Conservation (phyloP, 2,888 invertebrate genomes). For the Brachynemurus nebulosus region DNA sequence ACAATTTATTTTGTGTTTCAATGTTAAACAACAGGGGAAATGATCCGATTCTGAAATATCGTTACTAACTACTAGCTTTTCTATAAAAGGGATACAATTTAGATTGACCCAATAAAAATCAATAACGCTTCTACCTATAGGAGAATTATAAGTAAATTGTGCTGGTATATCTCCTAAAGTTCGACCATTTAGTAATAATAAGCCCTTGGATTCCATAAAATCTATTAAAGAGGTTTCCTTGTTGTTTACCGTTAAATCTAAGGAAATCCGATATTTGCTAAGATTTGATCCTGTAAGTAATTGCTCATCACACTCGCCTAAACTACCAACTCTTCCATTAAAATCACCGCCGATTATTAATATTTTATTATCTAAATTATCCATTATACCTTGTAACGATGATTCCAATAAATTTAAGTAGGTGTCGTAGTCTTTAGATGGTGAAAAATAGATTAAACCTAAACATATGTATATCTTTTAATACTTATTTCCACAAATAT, state of each 20-base stretch:
- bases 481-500: slow-evolving; percentile 1
- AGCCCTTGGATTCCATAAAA: slow-evolving; percentile 1
- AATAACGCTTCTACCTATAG: slow-evolving; percentile 1
- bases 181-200: neutral
- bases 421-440: neutral
- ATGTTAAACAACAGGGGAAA: neutral
- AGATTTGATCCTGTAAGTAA: slow-evolving; percentile 1
- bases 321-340: slow-evolving; percentile 5
- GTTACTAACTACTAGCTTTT: neutral
- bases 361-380: neutral
- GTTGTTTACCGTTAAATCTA: neutral
- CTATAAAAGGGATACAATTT: neutral
- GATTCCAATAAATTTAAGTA: neutral
- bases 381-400: neutral
- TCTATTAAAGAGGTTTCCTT: neutral
- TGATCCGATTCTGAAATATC: neutral
- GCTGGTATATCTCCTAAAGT: neutral
- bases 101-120: slow-evolving; percentile 1
- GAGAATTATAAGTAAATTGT: neutral
- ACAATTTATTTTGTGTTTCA: neutral
- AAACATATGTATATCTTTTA: neutral
- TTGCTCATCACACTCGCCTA: neutral
- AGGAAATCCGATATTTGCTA: neutral
- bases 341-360: slow-evolving; percentile 5
- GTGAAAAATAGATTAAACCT: slow-evolving; percentile 2